Evolutionary conservation across 1,140 invertebrate genomes (phyloP).

Genomic region (Melipona quadrifasciata): DNA sequence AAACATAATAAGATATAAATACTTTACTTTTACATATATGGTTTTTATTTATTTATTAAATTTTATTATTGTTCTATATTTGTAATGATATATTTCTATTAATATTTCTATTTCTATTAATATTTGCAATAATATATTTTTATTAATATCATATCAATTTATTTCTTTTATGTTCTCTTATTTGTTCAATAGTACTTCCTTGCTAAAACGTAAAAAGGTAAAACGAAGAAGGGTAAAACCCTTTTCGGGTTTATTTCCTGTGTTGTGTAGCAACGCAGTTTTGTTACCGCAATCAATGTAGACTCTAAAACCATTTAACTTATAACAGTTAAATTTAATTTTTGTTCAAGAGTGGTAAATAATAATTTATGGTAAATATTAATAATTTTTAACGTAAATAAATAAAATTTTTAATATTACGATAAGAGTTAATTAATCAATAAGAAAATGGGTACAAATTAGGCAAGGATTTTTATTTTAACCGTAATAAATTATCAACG

Average conservation of each 20-base stretch:
- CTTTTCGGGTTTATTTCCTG: neutral
- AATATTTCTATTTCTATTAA: neutral
- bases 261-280: slow-evolving; percentile 9
- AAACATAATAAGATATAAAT: too few species aligned
- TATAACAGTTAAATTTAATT: neutral
- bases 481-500: neutral
- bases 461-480: neutral
- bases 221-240: neutral
- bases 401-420: neutral
- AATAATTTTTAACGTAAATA: neutral
- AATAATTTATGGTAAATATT: too few species aligned
- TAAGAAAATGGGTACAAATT: neutral
- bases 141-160: neutral
- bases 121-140: neutral
- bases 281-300: neutral
- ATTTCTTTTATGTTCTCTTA: too few species aligned
- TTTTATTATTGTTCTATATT: neutral
- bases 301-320: neutral
- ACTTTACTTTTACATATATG: neutral
- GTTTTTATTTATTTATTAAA: neutral
- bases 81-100: neutral
- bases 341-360: neutral
- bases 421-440: neutral
- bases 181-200: neutral
- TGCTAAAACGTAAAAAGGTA: neutral